These are phyloP conservation scores for Tetrax tetrax DNA, from an alignment of 2,113 vertebrate genomes.

Conservation along the genomic window DNA sequence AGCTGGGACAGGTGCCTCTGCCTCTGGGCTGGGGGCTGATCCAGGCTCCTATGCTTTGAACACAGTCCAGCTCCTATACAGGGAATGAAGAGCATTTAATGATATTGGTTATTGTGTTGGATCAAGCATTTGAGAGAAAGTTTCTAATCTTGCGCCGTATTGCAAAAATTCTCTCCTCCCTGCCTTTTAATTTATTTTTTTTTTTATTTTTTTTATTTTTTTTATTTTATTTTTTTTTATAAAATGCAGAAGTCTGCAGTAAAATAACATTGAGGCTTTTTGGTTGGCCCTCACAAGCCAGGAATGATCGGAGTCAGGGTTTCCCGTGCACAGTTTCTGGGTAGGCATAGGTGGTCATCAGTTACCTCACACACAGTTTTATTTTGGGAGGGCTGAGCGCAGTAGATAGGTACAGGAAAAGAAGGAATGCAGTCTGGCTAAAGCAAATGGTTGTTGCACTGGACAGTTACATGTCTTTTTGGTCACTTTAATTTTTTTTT, in stretches of 20 bases:
- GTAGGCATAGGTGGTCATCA: background rate
- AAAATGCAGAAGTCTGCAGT: background rate
- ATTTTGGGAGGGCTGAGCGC: background rate
- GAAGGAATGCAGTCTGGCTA: too few species aligned
- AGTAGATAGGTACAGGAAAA: background rate
- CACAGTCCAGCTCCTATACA: background rate
- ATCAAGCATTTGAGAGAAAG: background rate
- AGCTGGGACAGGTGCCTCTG: background rate
- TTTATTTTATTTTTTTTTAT: background rate
- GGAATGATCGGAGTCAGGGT: too few species aligned
- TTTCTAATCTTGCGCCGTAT: background rate
- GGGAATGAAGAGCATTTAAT: background rate
- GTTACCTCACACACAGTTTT: accelerated
- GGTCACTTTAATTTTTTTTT: too few species aligned
- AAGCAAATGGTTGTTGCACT: background rate
- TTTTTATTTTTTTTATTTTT: too few species aligned
- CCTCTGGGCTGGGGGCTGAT: background rate
- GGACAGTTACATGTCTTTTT: background rate
- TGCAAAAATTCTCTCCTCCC: accelerated
- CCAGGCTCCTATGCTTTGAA: background rate
- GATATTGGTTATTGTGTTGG: background rate
- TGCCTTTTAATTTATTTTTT: too few species aligned
- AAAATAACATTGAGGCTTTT: background rate
- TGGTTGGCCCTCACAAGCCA: accelerated
- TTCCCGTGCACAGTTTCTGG: background rate